Conservation (phyloP, 2,797 vertebrate species). For the Smutsia gigantea region DNA sequence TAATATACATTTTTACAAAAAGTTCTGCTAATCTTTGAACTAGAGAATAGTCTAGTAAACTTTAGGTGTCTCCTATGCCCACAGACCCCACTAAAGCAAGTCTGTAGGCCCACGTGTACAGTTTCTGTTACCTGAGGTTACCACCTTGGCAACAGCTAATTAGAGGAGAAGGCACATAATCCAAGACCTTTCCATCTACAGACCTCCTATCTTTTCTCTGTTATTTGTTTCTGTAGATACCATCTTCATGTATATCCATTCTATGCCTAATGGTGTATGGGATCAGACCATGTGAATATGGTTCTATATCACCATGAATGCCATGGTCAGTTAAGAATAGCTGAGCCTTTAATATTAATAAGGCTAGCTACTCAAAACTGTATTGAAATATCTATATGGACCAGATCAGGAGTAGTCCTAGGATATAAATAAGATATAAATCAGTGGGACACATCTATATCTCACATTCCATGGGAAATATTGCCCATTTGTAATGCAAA, state of each 20-base stretch:
- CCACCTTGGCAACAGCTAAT: not conserved
- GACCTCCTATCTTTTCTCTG: not conserved
- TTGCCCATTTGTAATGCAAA: not conserved
- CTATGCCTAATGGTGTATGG: not conserved
- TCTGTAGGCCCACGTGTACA: not conserved
- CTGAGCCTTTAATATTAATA: not conserved
- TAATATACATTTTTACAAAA: slow-evolving; percentile 7
- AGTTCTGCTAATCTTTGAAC: not conserved
- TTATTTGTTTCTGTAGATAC: not conserved
- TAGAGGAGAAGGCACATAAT: not conserved
- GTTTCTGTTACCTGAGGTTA: not conserved
- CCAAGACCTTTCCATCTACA: not conserved
- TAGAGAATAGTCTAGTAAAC: not conserved
- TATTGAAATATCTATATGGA: not conserved
- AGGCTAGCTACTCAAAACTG: not conserved
- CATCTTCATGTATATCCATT: not conserved
- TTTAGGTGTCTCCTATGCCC: not conserved
- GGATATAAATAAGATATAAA: not conserved
- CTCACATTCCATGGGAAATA: not conserved
- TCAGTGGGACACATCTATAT: not conserved
- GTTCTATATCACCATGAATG: not conserved
- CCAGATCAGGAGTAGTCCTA: not conserved
- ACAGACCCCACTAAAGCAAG: not conserved
- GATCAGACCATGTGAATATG: not conserved
- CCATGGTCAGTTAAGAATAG: not conserved